These are phyloP conservation scores for Ammospiza caudacuta DNA, from an alignment of 2,113 vertebrate genomes.

Conservation along the genomic window DNA sequence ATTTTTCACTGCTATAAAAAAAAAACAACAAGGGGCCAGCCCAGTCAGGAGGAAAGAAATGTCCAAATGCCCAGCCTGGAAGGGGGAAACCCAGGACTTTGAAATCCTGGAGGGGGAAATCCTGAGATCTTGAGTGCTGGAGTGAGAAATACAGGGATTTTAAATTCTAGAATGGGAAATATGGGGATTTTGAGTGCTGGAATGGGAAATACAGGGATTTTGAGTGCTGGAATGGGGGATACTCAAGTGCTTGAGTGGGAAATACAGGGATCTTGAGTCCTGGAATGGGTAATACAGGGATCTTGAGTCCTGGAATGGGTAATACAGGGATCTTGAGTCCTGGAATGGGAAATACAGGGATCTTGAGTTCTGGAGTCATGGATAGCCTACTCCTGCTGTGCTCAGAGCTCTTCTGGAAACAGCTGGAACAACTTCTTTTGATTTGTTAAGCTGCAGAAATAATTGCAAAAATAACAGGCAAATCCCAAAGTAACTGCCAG, in stretches of 20 bases:
- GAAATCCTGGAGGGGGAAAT: neutral
- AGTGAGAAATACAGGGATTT: neutral
- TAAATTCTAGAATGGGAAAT: neutral
- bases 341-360: neutral
- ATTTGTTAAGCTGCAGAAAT: neutral
- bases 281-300: too few relatives aligned
- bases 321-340: rapidly evolving
- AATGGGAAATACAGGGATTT: too few relatives aligned
- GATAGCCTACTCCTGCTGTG: neutral
- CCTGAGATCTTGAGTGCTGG: too few relatives aligned
- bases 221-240: too few relatives aligned
- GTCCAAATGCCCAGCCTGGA: neutral
- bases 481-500: neutral
- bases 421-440: neutral
- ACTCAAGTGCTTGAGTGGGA: too few relatives aligned
- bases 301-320: rapidly evolving
- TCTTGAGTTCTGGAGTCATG: rapidly evolving
- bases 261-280: neutral
- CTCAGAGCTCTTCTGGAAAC: neutral
- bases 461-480: neutral
- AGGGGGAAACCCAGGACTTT: rapidly evolving
- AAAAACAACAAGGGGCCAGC: neutral
- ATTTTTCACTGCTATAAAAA: neutral
- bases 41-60: too few relatives aligned
- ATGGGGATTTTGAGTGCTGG: too few relatives aligned